Evolutionary conservation across 2,888 invertebrate species (phyloP), one percentile per base, ranked within the genome.

Genomic region (Actias luna): DNA sequence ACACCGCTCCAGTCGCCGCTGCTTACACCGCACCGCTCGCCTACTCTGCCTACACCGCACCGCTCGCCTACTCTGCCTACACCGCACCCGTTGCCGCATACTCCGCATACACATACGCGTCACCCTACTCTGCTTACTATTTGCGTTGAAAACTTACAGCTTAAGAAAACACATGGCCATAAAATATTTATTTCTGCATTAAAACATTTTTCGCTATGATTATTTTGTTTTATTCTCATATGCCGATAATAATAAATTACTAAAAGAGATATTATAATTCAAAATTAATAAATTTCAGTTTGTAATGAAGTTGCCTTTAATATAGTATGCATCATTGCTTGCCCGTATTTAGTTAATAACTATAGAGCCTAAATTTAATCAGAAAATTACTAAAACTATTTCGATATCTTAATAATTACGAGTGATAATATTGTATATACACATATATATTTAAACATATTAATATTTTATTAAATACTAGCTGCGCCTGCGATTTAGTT

Each of bases 1-100:
- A 80, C 72, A 72, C 77, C 12, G 74, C 80, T 4, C 77, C 78
- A 7, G 73, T 76, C 64, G 65, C 73, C 35, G 67, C 70, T 14
- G 81, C 80, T 0, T 80, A 77, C 65, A 88, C 91, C 61, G 79
- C 83, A 1, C 77, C 79, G 1, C 65, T 78, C 46, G 78, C 76
- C 42, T 75, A 89, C 90, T 63, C 79, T 39, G 79, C 80, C 12
- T 83, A 79, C 78, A 68, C 80, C 61, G 79, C 83, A 1, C 77
- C 79, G 1, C 65, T 78, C 46, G 78, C 76, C 42, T 75, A 89
- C 90, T 63, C 79, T 39, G 79, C 80, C 12, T 83, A 79, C 78
- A 68, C 80, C 61, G 77, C 83, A 0, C 77, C 78, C 14, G 64
- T 73, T 5, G 75, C 82, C 22, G 80, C 81, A 10, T 83, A 83